These are phyloP conservation scores for Pandion haliaetus DNA, from an alignment of 2,113 vertebrate species.

Conservation along the genomic window DNA sequence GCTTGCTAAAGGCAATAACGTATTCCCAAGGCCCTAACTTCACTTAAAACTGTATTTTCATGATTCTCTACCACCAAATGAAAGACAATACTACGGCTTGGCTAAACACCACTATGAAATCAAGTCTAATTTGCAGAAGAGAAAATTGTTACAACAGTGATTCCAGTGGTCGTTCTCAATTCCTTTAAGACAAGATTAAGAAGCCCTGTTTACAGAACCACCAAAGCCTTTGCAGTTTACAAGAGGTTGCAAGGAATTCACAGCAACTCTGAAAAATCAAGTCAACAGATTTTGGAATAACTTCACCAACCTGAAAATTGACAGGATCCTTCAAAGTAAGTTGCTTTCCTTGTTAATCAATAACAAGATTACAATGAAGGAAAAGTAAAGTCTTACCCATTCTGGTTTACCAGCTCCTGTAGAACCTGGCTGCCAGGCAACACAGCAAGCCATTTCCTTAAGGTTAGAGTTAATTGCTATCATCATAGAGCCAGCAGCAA, in stretches of 20 bases:
- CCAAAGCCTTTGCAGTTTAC: background rate
- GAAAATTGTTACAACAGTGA: background rate
- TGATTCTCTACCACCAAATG: background rate
- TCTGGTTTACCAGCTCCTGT: conserved; percentile 26
- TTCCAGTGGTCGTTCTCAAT: background rate
- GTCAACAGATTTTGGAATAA: conserved; percentile 4
- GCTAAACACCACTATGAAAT: background rate
- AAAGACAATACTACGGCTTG: background rate
- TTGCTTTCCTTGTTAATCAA: conserved; percentile 39
- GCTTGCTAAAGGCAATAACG: background rate
- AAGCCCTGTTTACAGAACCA: background rate
- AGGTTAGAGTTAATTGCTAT: conserved; percentile 63
- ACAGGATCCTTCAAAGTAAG: background rate
- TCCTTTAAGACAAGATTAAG: background rate
- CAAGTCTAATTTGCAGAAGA: background rate
- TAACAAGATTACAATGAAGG: conserved; percentile 49
- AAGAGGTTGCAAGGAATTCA: background rate
- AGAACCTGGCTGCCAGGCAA: conserved; percentile 20
- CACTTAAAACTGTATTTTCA: background rate
- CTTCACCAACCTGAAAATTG: background rate
- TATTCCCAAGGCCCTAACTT: background rate
- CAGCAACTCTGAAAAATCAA: background rate
- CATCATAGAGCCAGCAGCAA: conserved; percentile 59
- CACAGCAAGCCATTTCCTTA: conserved; percentile 22
- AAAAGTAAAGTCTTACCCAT: background rate